These are phyloP conservation scores for Dinoponera quadriceps DNA, from an alignment of 1,140 invertebrate species.

Conservation along the genomic window DNA sequence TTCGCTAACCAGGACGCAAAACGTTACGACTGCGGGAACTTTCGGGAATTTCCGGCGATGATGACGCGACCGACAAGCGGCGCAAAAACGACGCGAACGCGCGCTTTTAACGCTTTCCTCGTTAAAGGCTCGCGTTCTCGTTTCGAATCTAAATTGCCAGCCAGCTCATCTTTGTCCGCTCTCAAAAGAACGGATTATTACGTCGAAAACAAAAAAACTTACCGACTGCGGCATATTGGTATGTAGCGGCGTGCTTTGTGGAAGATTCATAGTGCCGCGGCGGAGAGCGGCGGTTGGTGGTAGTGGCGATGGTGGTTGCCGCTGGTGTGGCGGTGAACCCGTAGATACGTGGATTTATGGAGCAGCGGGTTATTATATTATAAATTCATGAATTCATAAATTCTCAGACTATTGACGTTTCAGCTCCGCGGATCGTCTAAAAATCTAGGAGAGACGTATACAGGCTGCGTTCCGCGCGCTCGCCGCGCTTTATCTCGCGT, in stretches of 20 bases:
- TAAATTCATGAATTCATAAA: conserved; percentile 26
- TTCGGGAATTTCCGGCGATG: conserved; percentile 63
- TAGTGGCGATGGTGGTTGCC: too few relatives aligned
- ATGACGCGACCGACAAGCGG: conserved; percentile 29
- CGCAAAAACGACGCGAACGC: conserved; percentile 8
- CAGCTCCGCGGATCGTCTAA: conserved; percentile 5
- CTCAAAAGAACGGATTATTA: conserved; percentile 15
- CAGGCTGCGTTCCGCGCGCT: too few relatives aligned
- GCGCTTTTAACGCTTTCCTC: conserved; percentile 50
- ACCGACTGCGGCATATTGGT: conserved; percentile 4
- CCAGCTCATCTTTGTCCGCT: conserved; percentile 1
- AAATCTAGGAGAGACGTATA: background rate
- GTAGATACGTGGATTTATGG: conserved; percentile 41
- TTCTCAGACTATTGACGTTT: conserved; percentile 16
- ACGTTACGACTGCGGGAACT: conserved; percentile 48
- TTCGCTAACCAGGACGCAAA: conserved; percentile 54
- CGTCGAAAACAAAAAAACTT: conserved; percentile 19
- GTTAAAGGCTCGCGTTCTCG: background rate
- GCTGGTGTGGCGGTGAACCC: background rate
- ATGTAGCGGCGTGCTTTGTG: conserved; percentile 16
- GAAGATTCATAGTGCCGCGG: conserved; percentile 1
- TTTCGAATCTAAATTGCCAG: conserved; percentile 29
- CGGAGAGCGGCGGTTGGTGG: too few relatives aligned
- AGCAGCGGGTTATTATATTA: conserved; percentile 13
- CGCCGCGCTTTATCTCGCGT: background rate